Evolutionary conservation across 2,888 invertebrate genomes (phyloP), one percentile per base, ranked within the genome.

Genomic region (Zygogramma bicolorata): DNA sequence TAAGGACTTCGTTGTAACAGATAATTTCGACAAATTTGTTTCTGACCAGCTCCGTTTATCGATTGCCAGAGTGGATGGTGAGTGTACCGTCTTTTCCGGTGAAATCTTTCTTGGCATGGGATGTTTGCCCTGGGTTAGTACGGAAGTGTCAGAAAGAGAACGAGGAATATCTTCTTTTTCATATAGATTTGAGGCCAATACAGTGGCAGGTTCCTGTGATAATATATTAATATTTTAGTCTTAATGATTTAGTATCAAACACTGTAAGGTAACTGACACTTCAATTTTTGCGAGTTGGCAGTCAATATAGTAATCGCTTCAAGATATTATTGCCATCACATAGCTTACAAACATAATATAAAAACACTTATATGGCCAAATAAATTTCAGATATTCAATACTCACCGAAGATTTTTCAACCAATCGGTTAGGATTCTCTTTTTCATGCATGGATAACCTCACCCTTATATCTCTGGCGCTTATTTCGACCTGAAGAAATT

Each of bases 381-480:
- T 15, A 27, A 57, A 29, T 31, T 18, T 8, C 10, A 0, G 25
- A 29, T n/a, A 13, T 25, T 31, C 27, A 25, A 2, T 27, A 49
- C 58, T 62, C 59, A 71, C 72, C 42, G 42, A 46, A 22, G 46
- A 62, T 68, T 65, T 70, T 58, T 66, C 62, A 27, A 40, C 40
- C n/a, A 68, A 20, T 68, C 29, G 63, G 0, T 67, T 29, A 13
- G 65, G 22, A 18, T 42, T 27, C 68, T 82, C 84, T 78, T 63
- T 81, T 76, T 86, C 85, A 59, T 85, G 85, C 79, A 85, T 77
- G 15, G 84, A 81, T 27, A 95, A 88, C 58, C 95, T 90, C 53
- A 91, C 91, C 76, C 95, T 89, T 25, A 96, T 94, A 81, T 95
- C 95, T 77, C 92, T 92, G 2, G 95, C 95, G 5, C 94, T 94